Evolutionary conservation across 2,113 vertebrate genomes (phyloP), one percentile per base, ranked within the genome.

Genomic region (Acrocephalus kingi): DNA sequence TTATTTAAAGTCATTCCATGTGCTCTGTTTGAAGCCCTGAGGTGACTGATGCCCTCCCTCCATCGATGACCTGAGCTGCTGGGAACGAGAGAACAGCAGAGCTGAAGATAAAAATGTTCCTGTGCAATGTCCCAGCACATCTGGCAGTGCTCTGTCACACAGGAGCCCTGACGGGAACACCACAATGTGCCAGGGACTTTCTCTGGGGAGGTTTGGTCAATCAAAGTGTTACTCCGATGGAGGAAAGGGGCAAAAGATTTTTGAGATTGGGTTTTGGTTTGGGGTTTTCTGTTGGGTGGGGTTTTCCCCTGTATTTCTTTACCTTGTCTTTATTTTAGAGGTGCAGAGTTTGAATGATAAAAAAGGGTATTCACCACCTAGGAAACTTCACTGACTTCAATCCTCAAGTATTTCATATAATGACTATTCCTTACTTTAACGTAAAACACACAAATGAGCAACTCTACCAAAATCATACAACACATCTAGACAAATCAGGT

Each of bases 101-200:
- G 51, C 27, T 56, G 64, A 27, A 7, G 18, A 14, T 4, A 6
- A 6, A 54, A 51, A 9, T 8, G 5, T 7, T 15, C 15, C 64
- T n/a, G 52, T 10, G 64, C 19, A 7, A 20, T 4, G 49, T 49
- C 35, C 39, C 90, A 83, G 63, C 68, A 39, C 52, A 15, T 17
- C 59, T 30, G 43, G 61, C 77, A 88, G n/a, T 2, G 6, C 19
- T n/a, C 35, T 17, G 43, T 4, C 45, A 41, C 68, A 6, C 13
- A 22, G 39, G 5, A 43, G 18, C 3, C 39, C 56, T 51, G 18
- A 12, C 1, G 39, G n/a, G 45, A 41, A 45, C 31, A 20, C 11
- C 68, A n/a, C 3, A 4, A 2, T 0, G 22, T 19, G 15, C 13
- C 10, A 13, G 25, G 13, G 15, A 15, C 15, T 39, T 7, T 2